Base-by-base conservation (phyloP, 2,113 vertebrate genomes). In the Trichomycterus rosablanca region DNA sequence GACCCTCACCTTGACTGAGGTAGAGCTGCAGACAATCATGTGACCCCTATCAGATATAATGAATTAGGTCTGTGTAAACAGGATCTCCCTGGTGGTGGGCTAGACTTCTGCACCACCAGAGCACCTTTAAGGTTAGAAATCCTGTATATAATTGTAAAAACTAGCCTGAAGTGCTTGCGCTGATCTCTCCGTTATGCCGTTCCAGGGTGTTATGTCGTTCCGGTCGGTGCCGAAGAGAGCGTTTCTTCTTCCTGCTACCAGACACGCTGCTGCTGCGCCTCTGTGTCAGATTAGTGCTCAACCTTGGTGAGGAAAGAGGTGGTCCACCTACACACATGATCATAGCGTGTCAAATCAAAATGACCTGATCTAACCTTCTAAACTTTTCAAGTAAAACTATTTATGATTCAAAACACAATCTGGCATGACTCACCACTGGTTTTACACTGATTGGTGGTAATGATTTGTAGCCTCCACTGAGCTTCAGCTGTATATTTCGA, bases 401-500 rank as follows among this genome's bases (percentile, higher is more conserved):
- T 26, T n/a, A 24, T 8, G 30, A 23, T 35, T n/a, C n/a, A 23
- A 18, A 6, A 37, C 12, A 16, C 12, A 37, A 37, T 37, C 35
- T 10, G 35, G 12, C 8, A 6, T 4, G 19, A 24, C 88, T 84
- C 72, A 97, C 94, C 87, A 70, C 61, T 67, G 53, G 76, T 58
- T 1, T 26, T 51, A 53, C 51, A 46, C 66, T 86, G 88, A 76
- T 95, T 97, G 74, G 89, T 93, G 70, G 80, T 89, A 66, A 95
- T 87, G 74, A 99, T 89, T 72, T 92, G 95, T 63, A 91, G 90
- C 67, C 96, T 86, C 96, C 96, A 99, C 44, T 93, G 92, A 64
- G 94, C 91, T 81, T 99, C 96, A 6, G 91, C 92, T 5, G 92
- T 91, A 63, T 91, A 84, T 66, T 95, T 97, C 59, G 92, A 91